Percentiles rank a stretch among this genome's conserved stretches.
Evolutionary conservation across 2,797 vertebrate species (phyloP).

Genomic region (Bradypus variegatus): DNA sequence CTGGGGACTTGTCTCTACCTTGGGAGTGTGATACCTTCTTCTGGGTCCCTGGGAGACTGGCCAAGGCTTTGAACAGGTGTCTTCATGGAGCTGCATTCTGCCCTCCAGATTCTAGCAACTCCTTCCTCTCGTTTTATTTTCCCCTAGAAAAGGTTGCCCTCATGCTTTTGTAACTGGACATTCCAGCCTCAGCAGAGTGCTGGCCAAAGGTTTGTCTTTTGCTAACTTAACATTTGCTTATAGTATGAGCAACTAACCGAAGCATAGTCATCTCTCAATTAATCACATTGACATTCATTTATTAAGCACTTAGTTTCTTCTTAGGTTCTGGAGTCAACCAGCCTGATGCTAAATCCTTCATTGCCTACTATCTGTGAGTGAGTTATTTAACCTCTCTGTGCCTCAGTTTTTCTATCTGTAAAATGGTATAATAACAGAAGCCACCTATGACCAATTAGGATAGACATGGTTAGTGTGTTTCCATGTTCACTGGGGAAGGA

Average conservation of each 20-base stretch:
- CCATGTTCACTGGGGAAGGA: not conserved
- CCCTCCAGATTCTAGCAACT: not conserved
- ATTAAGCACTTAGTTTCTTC: not conserved
- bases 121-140: not conserved
- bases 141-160: not conserved
- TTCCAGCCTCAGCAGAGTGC: slow-evolving; percentile 14
- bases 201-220: slow-evolving; percentile 29
- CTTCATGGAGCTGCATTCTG: not conserved
- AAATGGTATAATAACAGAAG: not conserved
- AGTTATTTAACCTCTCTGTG: not conserved
- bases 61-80: not conserved
- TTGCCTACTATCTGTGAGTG: not conserved
- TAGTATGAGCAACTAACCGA: not conserved
- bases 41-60: not conserved
- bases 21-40: not conserved
- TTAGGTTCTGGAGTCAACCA: not conserved
- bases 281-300: not conserved
- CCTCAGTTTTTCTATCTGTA: not conserved
- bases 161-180: not conserved
- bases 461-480: not conserved
- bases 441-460: not conserved
- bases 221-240: not conserved
- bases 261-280: not conserved
- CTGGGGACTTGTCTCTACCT: not conserved
- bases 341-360: not conserved